Percentiles rank a stretch among this genome's conserved stretches.
phyloP scores from a whole-genome alignment of 2,113 vertebrate genomes.

The Amazona guildingii region DNA sequence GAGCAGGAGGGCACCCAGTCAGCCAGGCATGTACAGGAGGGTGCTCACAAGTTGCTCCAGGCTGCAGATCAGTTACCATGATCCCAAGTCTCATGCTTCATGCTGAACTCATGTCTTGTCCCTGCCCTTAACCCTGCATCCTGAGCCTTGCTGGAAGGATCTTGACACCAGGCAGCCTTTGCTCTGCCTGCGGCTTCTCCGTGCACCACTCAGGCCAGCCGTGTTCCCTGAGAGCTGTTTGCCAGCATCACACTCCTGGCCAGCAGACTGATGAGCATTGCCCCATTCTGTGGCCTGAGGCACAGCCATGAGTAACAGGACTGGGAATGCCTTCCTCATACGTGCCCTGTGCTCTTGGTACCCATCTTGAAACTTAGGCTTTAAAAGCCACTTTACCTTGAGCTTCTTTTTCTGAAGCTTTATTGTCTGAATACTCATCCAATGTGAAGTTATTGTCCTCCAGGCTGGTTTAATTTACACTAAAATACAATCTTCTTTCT shows the following conservation, averaged over 20 bases:
- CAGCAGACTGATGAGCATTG: rapidly evolving
- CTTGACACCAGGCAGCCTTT: not conserved
- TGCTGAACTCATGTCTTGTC: not conserved
- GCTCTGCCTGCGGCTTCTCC: not conserved
- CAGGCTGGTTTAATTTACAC: not conserved
- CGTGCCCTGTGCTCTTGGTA: not conserved
- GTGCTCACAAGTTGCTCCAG: not conserved
- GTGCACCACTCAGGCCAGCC: not conserved
- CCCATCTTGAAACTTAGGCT: not conserved
- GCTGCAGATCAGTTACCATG: not conserved
- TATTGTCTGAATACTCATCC: not conserved
- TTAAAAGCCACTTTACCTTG: not conserved
- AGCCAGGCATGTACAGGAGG: rapidly evolving
- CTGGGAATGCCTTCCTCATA: not conserved
- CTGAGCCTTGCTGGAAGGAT: not conserved
- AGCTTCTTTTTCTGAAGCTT: not conserved
- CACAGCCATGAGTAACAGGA: not conserved
- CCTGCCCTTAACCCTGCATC: not conserved
- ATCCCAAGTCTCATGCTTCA: not conserved
- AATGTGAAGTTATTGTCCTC: not conserved
- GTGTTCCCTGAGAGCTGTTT: rapidly evolving
- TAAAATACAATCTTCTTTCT: constrained; percentile 6
- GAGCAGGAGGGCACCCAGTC: rapidly evolving
- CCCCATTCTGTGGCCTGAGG: not conserved
- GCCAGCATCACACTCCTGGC: rapidly evolving